A percentile compares a stretch with the other conserved stretches of the same genome.
These are phyloP conservation scores for Echiichthys vipera DNA, from an alignment of 2,797 vertebrate genomes.

Conservation along the genomic window DNA sequence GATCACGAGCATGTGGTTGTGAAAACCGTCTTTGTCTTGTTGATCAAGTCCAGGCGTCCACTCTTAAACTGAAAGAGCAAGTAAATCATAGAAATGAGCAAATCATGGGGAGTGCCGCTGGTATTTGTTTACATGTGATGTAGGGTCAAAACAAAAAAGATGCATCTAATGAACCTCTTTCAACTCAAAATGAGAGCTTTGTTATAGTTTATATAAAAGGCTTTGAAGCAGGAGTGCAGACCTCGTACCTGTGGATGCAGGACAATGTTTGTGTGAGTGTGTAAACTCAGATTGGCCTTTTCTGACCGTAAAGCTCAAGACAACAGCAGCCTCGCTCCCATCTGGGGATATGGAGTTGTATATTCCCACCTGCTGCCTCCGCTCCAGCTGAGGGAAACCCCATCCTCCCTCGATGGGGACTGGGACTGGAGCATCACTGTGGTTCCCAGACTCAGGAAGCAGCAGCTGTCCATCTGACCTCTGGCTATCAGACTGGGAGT, in stretches of 20 bases:
- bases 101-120: no score
- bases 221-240: neutral
- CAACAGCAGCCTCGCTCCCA: neutral
- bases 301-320: slow-evolving; percentile 1
- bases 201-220: neutral
- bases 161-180: neutral
- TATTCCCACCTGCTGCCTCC: slow-evolving; percentile 58
- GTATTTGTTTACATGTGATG: neutral
- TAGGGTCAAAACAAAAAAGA: neutral
- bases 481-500: slow-evolving; percentile 37
- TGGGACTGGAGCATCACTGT: slow-evolving; percentile 62
- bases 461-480: slow-evolving; percentile 74
- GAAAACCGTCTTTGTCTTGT: no score
- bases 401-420: slow-evolving; percentile 42
- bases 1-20: no score
- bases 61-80: no score
- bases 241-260: slow-evolving; percentile 1
- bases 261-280: neutral
- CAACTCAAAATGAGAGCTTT: slow-evolving; percentile 2
- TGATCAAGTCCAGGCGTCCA: no score
- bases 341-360: neutral
- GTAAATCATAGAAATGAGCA: no score
- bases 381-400: slow-evolving; percentile 51
- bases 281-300: neutral
- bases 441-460: slow-evolving; percentile 76